These are phyloP conservation scores for Spicauda simplicius DNA, from an alignment of 2,888 invertebrate genomes.

Conservation along the genomic window DNA sequence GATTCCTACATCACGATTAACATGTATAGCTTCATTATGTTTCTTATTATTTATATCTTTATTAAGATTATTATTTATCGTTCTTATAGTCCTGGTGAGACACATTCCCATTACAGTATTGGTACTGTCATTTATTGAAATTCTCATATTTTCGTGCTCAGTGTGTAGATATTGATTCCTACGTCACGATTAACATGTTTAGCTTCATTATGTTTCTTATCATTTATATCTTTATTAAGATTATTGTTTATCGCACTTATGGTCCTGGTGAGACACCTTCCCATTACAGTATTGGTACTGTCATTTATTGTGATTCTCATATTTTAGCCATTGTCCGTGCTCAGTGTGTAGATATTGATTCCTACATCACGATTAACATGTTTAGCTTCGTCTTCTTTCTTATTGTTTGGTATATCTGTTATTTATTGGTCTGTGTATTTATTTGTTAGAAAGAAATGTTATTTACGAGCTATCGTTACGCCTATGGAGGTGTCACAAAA, in stretches of 20 bases:
- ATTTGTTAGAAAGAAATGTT: constrained; percentile 14
- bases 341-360: constrained; percentile 9
- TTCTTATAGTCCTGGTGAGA: no score
- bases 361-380: constrained; percentile 24
- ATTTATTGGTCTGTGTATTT: constrained; percentile 20
- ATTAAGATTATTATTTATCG: no score
- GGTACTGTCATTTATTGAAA: constrained; percentile 18
- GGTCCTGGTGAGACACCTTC: background rate
- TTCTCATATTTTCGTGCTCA: constrained; percentile 10
- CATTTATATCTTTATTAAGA: background rate
- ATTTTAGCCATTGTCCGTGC: constrained; percentile 13
- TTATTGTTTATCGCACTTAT: no score
- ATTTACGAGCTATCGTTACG: constrained; percentile 14
- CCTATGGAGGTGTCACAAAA: no score
- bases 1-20: no score
- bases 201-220: constrained; percentile 8
- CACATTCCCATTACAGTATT: background rate
- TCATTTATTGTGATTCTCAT: constrained; percentile 16
- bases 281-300: constrained; percentile 4
- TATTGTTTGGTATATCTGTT: constrained; percentile 28
- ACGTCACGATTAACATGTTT: constrained; percentile 28
- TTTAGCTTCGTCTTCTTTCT: constrained; percentile 5
- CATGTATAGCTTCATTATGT: no score
- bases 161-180: constrained; percentile 9
- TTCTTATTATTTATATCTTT: no score